These are phyloP conservation scores for Zygogramma bicolorata DNA, from an alignment of 2,888 invertebrate genomes.

Conservation along the genomic window DNA sequence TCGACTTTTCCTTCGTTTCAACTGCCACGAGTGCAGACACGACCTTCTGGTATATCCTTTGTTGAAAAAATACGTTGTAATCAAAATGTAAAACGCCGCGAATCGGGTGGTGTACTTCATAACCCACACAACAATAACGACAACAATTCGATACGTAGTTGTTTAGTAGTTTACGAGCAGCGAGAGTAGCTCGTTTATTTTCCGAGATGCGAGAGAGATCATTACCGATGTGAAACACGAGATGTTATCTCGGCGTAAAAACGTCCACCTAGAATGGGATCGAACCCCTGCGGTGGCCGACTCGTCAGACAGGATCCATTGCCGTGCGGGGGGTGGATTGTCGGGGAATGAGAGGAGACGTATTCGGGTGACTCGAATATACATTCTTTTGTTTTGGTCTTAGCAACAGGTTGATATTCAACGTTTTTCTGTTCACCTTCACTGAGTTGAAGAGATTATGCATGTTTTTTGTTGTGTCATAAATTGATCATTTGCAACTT, in stretches of 20 bases:
- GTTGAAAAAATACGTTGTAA: neutral
- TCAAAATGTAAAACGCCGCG: constrained; percentile 15
- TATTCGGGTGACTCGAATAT: neutral
- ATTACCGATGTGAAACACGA: constrained; percentile 19
- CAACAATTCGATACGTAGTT: constrained; percentile 19
- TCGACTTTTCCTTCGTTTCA: neutral
- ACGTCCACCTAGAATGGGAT: constrained; percentile 24
- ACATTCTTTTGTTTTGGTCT: neutral
- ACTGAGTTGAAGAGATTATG: no score
- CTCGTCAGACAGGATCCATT: neutral
- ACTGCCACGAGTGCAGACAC: neutral
- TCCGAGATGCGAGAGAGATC: constrained; percentile 16
- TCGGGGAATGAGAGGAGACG: neutral
- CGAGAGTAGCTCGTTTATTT: constrained; percentile 2
- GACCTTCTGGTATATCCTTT: neutral
- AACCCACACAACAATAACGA: constrained; percentile 1
- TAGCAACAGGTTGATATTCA: no score
- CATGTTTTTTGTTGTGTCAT: no score
- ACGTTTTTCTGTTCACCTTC: no score
- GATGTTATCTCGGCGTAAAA: constrained; percentile 31
- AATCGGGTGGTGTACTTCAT: neutral
- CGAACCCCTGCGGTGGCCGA: constrained; percentile 16
- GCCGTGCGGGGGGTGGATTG: neutral
- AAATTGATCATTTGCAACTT: no score
- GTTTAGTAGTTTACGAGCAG: constrained; percentile 14